Percentiles rank a stretch among this genome's conserved stretches.
These are phyloP conservation scores for Danaus chrysippus DNA, from an alignment of 2,888 invertebrate species.

Conservation along the genomic window DNA sequence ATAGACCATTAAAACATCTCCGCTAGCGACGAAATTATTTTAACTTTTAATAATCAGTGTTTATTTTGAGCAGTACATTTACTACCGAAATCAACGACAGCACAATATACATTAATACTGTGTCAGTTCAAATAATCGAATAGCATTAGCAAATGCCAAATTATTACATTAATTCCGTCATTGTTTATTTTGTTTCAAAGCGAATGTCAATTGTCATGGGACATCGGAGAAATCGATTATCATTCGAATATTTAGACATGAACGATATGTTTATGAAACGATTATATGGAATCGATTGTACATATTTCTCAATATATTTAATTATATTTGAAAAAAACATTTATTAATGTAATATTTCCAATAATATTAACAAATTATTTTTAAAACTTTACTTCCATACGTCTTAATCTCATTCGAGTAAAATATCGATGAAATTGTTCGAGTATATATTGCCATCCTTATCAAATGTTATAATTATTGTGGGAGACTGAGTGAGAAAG, in stretches of 20 bases:
- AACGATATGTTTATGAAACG: background rate
- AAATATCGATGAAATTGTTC: too few species aligned
- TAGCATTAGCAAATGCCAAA: conserved; percentile 4
- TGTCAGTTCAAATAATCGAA: conserved; percentile 16
- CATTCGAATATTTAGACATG: background rate
- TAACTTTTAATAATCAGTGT: conserved; percentile 8
- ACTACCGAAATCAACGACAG: conserved; percentile 13
- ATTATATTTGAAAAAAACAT: too few species aligned
- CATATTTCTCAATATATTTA: too few species aligned
- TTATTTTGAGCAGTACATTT: conserved; percentile 19
- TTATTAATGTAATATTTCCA: too few species aligned
- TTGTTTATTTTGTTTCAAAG: conserved; percentile 30
- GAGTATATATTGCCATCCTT: too few species aligned
- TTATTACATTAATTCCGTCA: conserved; percentile 10
- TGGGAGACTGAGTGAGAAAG: too few species aligned
- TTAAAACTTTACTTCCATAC: too few species aligned
- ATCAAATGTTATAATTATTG: too few species aligned
- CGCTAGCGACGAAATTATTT: conserved; percentile 14
- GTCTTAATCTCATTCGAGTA: too few species aligned
- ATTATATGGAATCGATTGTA: background rate
- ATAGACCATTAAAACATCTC: conserved; percentile 31
- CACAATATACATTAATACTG: conserved; percentile 17
- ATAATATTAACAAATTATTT: too few species aligned
- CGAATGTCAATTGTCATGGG: background rate
- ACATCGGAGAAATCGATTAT: background rate